Evolutionary conservation across 2,888 invertebrate species (phyloP).

Genomic region (Lysandra coridon): DNA sequence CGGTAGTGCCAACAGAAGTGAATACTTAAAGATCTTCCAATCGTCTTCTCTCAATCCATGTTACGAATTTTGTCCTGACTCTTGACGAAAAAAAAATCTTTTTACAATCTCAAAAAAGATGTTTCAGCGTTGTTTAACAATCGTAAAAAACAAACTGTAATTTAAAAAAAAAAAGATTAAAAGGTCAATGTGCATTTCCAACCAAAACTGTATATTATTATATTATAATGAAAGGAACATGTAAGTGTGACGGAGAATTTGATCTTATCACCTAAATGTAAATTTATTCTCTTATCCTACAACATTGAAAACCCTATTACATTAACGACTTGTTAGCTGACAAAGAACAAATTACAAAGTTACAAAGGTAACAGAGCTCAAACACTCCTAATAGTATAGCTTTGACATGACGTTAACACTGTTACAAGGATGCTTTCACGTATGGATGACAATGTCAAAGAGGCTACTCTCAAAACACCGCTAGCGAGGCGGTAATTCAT

Average conservation of each 20-base stretch:
- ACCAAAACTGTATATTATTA: background rate
- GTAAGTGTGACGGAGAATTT: slow-evolving; percentile 34
- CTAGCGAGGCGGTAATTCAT: too few relatives aligned
- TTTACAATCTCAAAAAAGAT: too few relatives aligned
- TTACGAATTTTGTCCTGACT: background rate
- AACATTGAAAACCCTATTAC: slow-evolving; percentile 13
- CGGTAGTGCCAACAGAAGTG: background rate
- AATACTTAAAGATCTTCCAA: background rate
- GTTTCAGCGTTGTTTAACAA: too few relatives aligned
- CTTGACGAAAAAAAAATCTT: too few relatives aligned
- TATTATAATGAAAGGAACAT: slow-evolving; percentile 39
- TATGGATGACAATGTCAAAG: too few relatives aligned
- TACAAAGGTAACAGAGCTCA: background rate
- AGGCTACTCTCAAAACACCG: too few relatives aligned
- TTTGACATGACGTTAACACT: too few relatives aligned
- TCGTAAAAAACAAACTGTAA: too few relatives aligned
- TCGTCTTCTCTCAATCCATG: background rate
- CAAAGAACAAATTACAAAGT: background rate
- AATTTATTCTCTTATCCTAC: slow-evolving; percentile 41
- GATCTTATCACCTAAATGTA: slow-evolving; percentile 40
- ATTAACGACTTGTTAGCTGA: background rate
- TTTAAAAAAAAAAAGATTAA: too few relatives aligned
- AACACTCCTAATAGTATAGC: background rate
- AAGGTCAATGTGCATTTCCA: slow-evolving; percentile 29
- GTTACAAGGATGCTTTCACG: too few relatives aligned